phyloP scores from a whole-genome alignment of 92 coral and sea anemone genomes.

The Heliopora coerulea region DNA sequence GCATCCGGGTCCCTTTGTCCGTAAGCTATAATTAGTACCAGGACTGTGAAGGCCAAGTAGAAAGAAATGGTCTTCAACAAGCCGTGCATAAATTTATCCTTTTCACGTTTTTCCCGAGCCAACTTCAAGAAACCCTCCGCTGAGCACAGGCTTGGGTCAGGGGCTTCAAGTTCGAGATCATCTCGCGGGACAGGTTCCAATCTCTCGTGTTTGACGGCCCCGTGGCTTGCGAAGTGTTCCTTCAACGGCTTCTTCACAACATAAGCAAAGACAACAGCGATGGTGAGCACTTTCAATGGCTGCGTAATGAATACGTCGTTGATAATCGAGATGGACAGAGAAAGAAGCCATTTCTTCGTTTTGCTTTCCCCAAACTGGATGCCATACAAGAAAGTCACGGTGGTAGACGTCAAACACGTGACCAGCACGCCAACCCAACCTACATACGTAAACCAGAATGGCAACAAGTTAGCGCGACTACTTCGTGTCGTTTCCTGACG shows the following conservation, averaged over 20 bases:
- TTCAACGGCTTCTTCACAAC: conserved; percentile 70
- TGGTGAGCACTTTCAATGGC: conserved; percentile 72
- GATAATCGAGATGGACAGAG: conserved; percentile 76
- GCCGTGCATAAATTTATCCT: conserved; percentile 72
- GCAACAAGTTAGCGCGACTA: conserved; percentile 39
- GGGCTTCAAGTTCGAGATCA: conserved; percentile 18
- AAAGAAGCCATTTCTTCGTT: conserved; percentile 88
- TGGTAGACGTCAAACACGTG: conserved; percentile 63
- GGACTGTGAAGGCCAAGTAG: conserved; percentile 56
- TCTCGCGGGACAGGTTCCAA: conserved; percentile 6
- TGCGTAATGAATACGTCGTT: conserved; percentile 90
- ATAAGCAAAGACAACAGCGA: conserved; percentile 74
- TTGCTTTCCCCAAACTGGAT: conserved; percentile 71
- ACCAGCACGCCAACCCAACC: conserved; percentile 72
- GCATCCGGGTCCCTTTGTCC: conserved; percentile 71
- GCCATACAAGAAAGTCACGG: conserved; percentile 79
- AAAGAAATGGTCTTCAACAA: conserved; percentile 67
- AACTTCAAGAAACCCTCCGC: conserved; percentile 62
- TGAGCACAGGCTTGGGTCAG: conserved; percentile 34
- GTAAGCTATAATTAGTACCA: conserved; percentile 78
- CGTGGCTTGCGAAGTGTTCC: conserved; percentile 13
- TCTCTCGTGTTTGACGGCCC: conserved; percentile 29
- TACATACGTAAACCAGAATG: conserved; percentile 78
- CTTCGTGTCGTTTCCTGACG: not conserved
- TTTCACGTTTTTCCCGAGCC: conserved; percentile 70